Base-by-base conservation (phyloP, 2,888 invertebrate species). In the Antheraea yamamai region DNA sequence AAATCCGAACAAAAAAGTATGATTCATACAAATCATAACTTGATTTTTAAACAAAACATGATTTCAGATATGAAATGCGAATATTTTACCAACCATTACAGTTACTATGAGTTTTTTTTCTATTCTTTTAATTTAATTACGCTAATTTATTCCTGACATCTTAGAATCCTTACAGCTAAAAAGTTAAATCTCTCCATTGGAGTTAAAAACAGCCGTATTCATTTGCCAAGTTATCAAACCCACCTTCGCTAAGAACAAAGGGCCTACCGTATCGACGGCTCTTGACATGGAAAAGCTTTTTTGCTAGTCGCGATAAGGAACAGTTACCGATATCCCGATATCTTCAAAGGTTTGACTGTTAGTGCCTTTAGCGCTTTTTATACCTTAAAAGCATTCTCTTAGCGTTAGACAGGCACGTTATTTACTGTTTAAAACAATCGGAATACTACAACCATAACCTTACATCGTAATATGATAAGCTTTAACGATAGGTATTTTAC, bases 211-310 rank as follows among this genome's bases (percentile, higher is more conserved):
- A 30, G 64, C 64, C 23, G 70, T 70, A 74, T 74, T 71, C 58
- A 70, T 74, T 74, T 74, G 74, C 39, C 16, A 58, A 55, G 39
- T 58, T 70, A 55, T 47, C 55, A 58, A 70, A 71, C 23, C 70
- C 55, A 71, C 58, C 61, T 58, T 71, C 74, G 71, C 77, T 81
- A 83, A 84, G 91, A 91, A 93, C 93, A 93, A 94, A 92, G 88
- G 86, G 83, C 87, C 89, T 87, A 89, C 90, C 87, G 82, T 86
- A 87, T 91, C 93, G 89, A 90, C 89, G 87, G 87, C 91, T 84
- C 90, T 95, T 91, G 90, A 94, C 93, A 93, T 84, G 91, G 87
- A 93, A 94, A 94, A 87, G 91, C 92, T 92, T 93, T 93, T 93
- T 93, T 93, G 90, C 90, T 83, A 80, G 86, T 88, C 83, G 84